phyloP scores from a whole-genome alignment of 2,797 vertebrate species.

The Microchirus variegatus region DNA sequence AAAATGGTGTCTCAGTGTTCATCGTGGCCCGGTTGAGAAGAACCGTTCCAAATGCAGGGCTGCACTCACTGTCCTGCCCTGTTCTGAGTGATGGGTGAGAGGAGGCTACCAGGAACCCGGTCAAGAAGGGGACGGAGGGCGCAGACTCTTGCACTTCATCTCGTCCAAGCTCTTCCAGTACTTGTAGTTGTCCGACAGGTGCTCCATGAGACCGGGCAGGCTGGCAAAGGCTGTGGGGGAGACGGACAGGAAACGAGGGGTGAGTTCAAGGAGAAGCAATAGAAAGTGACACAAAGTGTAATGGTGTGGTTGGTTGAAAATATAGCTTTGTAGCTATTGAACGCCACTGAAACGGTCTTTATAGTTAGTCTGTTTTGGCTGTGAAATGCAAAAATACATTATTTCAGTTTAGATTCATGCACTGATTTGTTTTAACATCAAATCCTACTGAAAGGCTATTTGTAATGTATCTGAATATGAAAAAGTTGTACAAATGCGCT shows the following conservation, averaged over 20 bases:
- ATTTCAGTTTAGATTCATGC: too few relatives aligned
- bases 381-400: too few relatives aligned
- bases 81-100: conserved; percentile 14
- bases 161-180: conserved; percentile 97
- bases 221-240: conserved; percentile 88
- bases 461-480: too few relatives aligned
- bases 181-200: conserved; percentile 93
- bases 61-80: conserved; percentile 9
- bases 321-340: too few relatives aligned
- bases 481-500: too few relatives aligned
- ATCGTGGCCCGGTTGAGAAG: conserved; percentile 17
- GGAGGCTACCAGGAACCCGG: conserved; percentile 52
- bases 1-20: conserved; percentile 16
- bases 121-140: conserved; percentile 84
- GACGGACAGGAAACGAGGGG: not conserved
- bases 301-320: too few relatives aligned
- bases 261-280: not conserved
- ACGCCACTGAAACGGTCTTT: too few relatives aligned
- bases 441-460: too few relatives aligned
- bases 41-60: conserved; percentile 23
- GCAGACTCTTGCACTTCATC: conserved; percentile 91
- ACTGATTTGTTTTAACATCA: too few relatives aligned
- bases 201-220: conserved; percentile 92
- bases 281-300: not conserved
- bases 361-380: too few relatives aligned